Conservation (phyloP, 2,888 invertebrate species). For the Nipponacmea schrenckii region DNA sequence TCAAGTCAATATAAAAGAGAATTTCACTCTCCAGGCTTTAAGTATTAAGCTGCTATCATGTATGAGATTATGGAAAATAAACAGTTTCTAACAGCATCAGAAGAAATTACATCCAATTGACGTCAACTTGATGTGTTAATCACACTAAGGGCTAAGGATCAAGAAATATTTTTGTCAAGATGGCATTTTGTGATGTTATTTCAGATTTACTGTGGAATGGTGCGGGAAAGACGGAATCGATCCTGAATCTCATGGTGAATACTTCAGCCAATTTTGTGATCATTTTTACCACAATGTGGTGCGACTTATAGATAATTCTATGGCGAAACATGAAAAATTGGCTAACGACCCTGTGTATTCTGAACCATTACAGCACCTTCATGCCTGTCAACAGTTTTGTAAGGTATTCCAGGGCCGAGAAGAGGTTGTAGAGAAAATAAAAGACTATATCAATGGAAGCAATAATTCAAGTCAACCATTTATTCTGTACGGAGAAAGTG, state of each 20-base stretch:
- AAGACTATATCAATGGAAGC: constrained; percentile 69
- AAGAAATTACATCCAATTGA: too few relatives aligned
- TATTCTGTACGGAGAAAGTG: constrained; percentile 93
- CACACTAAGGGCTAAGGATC: too few relatives aligned
- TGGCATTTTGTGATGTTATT: not conserved
- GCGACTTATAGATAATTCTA: constrained; percentile 91
- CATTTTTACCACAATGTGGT: constrained; percentile 80
- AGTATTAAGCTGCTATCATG: too few relatives aligned
- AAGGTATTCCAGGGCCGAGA: constrained; percentile 92
- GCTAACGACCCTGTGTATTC: constrained; percentile 70
- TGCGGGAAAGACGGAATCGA: constrained; percentile 89
- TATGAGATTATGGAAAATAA: too few relatives aligned
- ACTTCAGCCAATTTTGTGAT: constrained; percentile 90
- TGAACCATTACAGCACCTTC: constrained; percentile 79
- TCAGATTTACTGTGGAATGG: constrained; percentile 87
- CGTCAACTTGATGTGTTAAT: too few relatives aligned
- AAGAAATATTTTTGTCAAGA: too few relatives aligned
- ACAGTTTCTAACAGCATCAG: too few relatives aligned
- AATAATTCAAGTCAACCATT: constrained; percentile 82
- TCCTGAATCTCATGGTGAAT: constrained; percentile 90
- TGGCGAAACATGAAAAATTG: constrained; percentile 94
- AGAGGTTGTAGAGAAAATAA: constrained; percentile 75
- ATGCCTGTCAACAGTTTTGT: constrained; percentile 90
- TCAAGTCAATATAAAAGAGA: too few relatives aligned
- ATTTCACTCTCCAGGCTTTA: too few relatives aligned